Evolutionary conservation across 2,113 vertebrate species (phyloP).

Genomic region (Coryphaenoides rupestris): DNA sequence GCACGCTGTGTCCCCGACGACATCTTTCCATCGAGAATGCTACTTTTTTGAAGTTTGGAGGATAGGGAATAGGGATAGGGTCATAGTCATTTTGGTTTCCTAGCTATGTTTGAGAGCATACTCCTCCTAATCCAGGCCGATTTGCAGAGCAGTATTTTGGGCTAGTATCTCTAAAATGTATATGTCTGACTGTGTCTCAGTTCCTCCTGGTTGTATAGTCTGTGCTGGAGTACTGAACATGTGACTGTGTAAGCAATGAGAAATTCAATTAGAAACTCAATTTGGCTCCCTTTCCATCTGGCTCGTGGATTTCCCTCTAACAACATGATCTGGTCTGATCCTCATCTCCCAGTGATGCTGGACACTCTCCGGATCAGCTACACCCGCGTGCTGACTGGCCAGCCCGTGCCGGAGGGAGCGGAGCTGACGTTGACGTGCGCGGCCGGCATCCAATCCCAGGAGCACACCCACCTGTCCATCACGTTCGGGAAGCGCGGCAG

Average conservation of each 20-base stretch:
- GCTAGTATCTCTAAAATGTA: conserved; percentile 5
- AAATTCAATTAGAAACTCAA: conserved; percentile 20
- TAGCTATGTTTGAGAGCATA: conserved; percentile 2
- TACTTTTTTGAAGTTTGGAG: conserved; percentile 10
- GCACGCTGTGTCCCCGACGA: background rate
- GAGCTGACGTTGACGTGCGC: conserved; percentile 77
- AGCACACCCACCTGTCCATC: conserved; percentile 84
- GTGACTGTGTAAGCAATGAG: background rate
- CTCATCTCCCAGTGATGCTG: conserved; percentile 73
- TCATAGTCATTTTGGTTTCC: too few relatives aligned
- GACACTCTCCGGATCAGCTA: conserved; percentile 78
- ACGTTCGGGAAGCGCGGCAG: conserved; percentile 71
- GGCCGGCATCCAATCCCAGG: conserved; percentile 66
- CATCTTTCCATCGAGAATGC: background rate
- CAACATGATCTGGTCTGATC: conserved; percentile 22
- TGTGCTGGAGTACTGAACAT: background rate
- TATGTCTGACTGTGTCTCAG: conserved; percentile 15
- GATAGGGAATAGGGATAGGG: too few relatives aligned
- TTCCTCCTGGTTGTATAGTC: background rate
- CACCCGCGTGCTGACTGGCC: conserved; percentile 59
- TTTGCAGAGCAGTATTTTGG: conserved; percentile 11
- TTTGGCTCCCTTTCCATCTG: conserved; percentile 16
- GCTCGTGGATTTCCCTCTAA: conserved; percentile 26
- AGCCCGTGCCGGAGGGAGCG: conserved; percentile 74
- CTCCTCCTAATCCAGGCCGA: conserved; percentile 18